These are phyloP conservation scores for Adoxophyes honmai DNA, from an alignment of 1,140 invertebrate species.

Conservation along the genomic window DNA sequence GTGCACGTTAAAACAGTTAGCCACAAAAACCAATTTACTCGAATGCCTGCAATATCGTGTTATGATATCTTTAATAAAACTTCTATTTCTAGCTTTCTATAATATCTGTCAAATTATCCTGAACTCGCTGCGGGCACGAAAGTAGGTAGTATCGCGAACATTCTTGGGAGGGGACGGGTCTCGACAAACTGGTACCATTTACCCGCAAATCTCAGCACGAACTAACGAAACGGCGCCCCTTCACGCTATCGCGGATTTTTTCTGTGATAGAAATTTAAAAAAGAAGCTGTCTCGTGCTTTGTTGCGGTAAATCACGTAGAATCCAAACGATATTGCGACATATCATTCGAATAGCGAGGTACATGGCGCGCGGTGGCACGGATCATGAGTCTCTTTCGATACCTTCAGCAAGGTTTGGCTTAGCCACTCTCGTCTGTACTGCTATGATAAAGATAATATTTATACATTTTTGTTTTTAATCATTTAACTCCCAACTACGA, in stretches of 20 bases:
- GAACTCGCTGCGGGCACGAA: background rate
- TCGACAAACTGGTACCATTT: background rate
- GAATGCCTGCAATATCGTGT: background rate
- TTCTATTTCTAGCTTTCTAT: background rate
- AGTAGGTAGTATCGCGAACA: background rate
- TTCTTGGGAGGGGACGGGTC: background rate
- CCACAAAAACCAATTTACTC: too few species aligned
- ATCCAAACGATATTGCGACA: conserved; percentile 24
- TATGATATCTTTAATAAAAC: background rate
- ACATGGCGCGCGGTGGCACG: conserved; percentile 28
- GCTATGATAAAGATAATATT: too few species aligned
- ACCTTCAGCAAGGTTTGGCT: too few species aligned
- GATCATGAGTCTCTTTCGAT: too few species aligned
- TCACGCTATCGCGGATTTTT: conserved; percentile 28
- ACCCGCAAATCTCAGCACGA: conserved; percentile 12
- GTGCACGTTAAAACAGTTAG: too few species aligned
- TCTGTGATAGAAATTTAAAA: conserved; percentile 23
- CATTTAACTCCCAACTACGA: too few species aligned
- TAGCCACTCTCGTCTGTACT: too few species aligned
- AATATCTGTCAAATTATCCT: background rate
- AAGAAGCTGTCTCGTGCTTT: conserved; percentile 30
- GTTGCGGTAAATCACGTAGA: conserved; percentile 29
- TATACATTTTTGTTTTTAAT: too few species aligned
- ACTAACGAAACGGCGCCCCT: conserved; percentile 24
- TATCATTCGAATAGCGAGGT: conserved; percentile 28